Evolutionary conservation across 2,113 vertebrate genomes (phyloP).

Genomic region (Cryptotis parvus): DNA sequence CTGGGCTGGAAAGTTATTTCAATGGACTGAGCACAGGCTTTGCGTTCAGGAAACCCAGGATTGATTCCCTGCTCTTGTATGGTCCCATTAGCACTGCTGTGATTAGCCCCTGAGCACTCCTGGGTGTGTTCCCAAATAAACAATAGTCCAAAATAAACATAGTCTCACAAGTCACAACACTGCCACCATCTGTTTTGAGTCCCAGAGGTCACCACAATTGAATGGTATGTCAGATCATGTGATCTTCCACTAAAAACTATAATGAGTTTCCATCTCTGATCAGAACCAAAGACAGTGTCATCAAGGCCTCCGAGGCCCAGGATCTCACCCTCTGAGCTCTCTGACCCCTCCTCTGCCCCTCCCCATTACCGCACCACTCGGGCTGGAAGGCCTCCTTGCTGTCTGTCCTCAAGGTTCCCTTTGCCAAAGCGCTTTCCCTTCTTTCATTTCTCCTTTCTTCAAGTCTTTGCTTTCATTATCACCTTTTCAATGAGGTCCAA

Average conservation of each 20-base stretch:
- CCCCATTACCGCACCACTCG: background rate
- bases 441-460: background rate
- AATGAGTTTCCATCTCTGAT: background rate
- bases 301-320: background rate
- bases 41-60: no score
- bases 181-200: background rate
- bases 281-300: background rate
- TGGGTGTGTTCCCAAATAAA: no score
- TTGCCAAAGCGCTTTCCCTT: background rate
- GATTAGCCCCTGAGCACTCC: no score
- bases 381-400: background rate
- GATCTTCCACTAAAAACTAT: background rate
- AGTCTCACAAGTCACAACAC: background rate
- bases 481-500: background rate
- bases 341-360: background rate
- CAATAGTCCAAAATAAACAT: background rate
- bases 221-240: background rate
- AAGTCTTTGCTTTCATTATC: background rate
- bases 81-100: no score
- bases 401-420: background rate
- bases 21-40: no score
- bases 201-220: background rate
- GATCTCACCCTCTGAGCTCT: background rate
- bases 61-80: no score
- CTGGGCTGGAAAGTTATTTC: no score